These are phyloP conservation scores for Microcebus ravelobensis DNA, from an alignment of 2,113 vertebrate species.

Conservation along the genomic window DNA sequence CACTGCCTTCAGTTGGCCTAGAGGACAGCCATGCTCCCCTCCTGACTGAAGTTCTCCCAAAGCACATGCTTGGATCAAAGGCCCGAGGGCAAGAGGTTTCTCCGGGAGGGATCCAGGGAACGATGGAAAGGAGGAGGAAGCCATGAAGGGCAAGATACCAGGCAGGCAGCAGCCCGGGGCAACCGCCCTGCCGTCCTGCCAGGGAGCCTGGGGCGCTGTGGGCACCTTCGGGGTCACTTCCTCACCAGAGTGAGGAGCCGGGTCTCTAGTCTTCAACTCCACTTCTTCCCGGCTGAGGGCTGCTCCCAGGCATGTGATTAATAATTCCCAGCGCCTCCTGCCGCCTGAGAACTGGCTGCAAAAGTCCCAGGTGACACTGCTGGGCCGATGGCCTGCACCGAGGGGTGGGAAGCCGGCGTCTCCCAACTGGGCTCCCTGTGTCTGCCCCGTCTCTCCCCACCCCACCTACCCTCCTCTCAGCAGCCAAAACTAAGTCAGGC, in stretches of 20 bases:
- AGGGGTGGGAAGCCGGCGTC: neutral
- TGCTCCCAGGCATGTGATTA: no score
- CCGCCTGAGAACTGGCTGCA: neutral
- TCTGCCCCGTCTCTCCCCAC: neutral
- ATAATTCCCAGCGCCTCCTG: neutral
- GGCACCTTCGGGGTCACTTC: neutral
- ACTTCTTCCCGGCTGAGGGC: neutral
- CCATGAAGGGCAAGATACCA: fast-evolving
- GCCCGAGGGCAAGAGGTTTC: neutral
- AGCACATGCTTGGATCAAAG: no score
- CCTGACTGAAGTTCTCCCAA: neutral
- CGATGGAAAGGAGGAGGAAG: neutral
- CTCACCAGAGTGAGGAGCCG: neutral
- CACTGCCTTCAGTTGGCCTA: neutral
- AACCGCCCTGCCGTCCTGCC: neutral
- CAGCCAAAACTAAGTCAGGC: neutral
- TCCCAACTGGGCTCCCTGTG: fast-evolving
- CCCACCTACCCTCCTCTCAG: neutral
- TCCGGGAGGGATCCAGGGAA: neutral
- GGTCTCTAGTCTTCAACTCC: neutral
- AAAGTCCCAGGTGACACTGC: neutral
- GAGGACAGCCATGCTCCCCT: fast-evolving
- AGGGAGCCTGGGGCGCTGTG: no score
- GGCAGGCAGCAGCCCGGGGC: neutral
- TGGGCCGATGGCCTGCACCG: fast-evolving